Conservation (phyloP, 2,113 vertebrate species). For the Petrocephalus zakoni region DNA sequence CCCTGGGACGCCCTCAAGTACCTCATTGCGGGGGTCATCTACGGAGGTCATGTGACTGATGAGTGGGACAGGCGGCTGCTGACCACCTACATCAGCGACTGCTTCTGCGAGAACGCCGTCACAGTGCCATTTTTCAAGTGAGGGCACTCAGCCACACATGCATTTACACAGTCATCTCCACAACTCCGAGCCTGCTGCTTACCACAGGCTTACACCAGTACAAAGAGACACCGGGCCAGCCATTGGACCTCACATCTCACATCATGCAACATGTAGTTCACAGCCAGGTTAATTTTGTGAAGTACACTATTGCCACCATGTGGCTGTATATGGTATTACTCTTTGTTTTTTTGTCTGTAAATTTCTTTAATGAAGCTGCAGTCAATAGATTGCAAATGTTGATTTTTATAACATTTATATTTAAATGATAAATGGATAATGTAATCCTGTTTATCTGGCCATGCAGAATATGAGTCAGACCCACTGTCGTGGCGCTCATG, state of each 20-base stretch:
- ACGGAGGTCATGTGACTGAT: constrained; percentile 80
- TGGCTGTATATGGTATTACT: neutral
- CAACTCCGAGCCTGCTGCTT: constrained; percentile 8
- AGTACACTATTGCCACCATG: constrained; percentile 21
- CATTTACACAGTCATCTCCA: constrained; percentile 8
- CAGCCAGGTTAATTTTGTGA: neutral
- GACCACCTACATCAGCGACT: constrained; percentile 78
- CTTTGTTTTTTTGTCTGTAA: neutral
- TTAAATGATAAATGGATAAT: neutral
- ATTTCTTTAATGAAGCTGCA: neutral
- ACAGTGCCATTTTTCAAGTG: constrained; percentile 63
- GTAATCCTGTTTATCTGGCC: neutral
- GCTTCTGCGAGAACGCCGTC: constrained; percentile 72
- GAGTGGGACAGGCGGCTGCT: constrained; percentile 82
- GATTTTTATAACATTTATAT: neutral
- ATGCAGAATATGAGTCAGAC: neutral
- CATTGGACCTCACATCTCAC: neutral
- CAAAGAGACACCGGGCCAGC: neutral
- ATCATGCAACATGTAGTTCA: neutral
- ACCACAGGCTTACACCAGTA: neutral
- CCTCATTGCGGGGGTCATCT: constrained; percentile 75
- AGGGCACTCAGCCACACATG: constrained; percentile 31
- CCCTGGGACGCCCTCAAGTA: constrained; percentile 84
- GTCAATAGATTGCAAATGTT: neutral
- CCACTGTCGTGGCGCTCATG: neutral